Conservation (phyloP, 1,140 invertebrate species). For the Drosophila sechellia region DNA sequence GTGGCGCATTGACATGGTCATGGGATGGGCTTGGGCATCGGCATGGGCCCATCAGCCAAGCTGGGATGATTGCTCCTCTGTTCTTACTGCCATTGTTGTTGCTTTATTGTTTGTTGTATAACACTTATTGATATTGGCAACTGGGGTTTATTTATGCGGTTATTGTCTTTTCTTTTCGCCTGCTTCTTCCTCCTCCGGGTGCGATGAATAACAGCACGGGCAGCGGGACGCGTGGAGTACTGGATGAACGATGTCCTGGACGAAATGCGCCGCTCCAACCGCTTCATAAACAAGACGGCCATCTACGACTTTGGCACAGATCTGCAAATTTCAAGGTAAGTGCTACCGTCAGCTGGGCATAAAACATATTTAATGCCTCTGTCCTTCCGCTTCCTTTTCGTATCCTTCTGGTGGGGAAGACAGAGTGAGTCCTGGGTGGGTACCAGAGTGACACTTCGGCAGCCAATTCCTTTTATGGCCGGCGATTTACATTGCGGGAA, state of each 20-base stretch:
- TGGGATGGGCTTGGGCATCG: background rate
- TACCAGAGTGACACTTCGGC: conserved; percentile 44
- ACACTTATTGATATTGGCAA: conserved; percentile 83
- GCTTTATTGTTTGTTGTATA: conserved; percentile 77
- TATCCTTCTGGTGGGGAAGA: conserved; percentile 2
- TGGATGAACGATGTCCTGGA: conserved; percentile 94
- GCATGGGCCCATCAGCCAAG: conserved; percentile 25
- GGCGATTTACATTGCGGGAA: conserved; percentile 69
- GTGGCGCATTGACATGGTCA: background rate
- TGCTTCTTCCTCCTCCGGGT: conserved; percentile 4
- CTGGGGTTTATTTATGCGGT: conserved; percentile 82
- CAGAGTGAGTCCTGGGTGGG: too few species aligned
- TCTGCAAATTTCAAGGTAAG: conserved; percentile 85
- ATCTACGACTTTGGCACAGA: conserved; percentile 93
- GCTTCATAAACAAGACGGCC: conserved; percentile 94
- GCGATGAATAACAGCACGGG: conserved; percentile 78
- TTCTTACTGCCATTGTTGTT: conserved; percentile 43
- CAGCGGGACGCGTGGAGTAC: conserved; percentile 91
- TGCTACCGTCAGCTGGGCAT: conserved; percentile 56
- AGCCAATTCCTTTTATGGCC: conserved; percentile 73
- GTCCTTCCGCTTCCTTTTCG: conserved; percentile 3
- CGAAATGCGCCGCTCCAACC: conserved; percentile 94
- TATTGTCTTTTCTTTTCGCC: conserved; percentile 59
- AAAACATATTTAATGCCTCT: conserved; percentile 59
- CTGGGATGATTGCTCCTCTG: conserved; percentile 70